phyloP scores from a whole-genome alignment of 2,888 invertebrate genomes.

The Smittia sp. region DNA sequence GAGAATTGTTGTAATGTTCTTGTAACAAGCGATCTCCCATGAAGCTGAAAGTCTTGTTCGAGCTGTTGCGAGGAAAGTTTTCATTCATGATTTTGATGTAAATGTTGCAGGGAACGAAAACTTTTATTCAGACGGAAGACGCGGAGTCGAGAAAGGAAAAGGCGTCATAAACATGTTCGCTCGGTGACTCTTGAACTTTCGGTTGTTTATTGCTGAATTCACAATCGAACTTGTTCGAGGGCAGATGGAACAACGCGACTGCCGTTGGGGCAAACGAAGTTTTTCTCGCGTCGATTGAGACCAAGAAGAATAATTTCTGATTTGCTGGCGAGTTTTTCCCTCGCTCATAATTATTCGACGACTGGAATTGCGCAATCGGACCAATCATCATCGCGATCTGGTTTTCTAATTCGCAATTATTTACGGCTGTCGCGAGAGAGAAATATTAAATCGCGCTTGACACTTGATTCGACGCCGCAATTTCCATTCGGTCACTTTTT shows the following conservation, averaged over 20 bases:
- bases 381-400: too few relatives aligned
- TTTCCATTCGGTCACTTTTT: too few relatives aligned
- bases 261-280: too few relatives aligned
- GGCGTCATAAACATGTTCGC: constrained; percentile 12
- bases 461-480: too few relatives aligned
- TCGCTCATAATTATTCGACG: too few relatives aligned
- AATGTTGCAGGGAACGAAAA: not conserved
- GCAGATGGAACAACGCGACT: not conserved
- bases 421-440: too few relatives aligned
- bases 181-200: constrained; percentile 4
- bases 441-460: too few relatives aligned
- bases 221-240: not conserved
- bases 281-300: too few relatives aligned
- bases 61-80: not conserved
- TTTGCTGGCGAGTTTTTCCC: too few relatives aligned
- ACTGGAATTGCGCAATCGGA: too few relatives aligned
- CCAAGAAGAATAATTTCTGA: too few relatives aligned
- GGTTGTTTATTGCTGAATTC: constrained; percentile 12
- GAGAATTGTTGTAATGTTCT: constrained; percentile 14
- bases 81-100: constrained; percentile 11
- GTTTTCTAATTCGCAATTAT: too few relatives aligned
- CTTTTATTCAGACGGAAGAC: not conserved
- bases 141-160: not conserved
- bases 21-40: constrained; percentile 9
- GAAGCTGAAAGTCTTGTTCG: constrained; percentile 21